A percentile compares a stretch with the other conserved stretches of the same genome.
These are phyloP conservation scores for Drosophila nigritarsus DNA, from an alignment of 2,888 invertebrate species.

Conservation along the genomic window DNA sequence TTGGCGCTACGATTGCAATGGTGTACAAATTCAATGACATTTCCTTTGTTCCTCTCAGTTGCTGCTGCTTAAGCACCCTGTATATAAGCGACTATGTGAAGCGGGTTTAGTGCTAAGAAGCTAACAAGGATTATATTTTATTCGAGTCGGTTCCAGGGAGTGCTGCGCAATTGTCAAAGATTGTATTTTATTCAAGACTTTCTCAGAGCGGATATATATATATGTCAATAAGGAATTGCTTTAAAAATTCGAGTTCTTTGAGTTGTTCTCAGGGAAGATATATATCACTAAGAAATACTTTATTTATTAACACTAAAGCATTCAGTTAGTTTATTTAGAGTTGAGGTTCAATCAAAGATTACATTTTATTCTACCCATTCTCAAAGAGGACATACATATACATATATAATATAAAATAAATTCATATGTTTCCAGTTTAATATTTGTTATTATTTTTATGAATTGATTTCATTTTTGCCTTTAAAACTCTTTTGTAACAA, in stretches of 20 bases:
- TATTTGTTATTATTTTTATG: too few species aligned
- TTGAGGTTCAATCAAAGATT: neutral
- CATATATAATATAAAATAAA: neutral
- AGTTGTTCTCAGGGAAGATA: neutral
- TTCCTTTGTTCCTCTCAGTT: conserved; percentile 52
- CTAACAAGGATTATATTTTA: neutral
- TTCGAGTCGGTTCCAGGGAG: neutral
- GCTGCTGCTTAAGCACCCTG: conserved; percentile 37
- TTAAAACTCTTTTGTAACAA: neutral
- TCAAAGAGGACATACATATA: neutral
- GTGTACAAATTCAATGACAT: conserved; percentile 67
- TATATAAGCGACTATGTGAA: neutral
- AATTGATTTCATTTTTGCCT: too few species aligned
- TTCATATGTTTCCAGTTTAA: too few species aligned
- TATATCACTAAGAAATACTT: neutral
- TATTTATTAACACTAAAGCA: neutral
- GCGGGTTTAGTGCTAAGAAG: neutral
- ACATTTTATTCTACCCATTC: neutral
- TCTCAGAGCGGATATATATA: neutral
- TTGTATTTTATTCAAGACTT: neutral
- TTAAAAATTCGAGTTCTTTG: neutral
- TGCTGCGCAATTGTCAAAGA: neutral
- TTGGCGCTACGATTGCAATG: conserved; percentile 24
- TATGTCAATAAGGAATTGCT: too few species aligned
- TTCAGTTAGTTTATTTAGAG: neutral